A percentile compares a stretch with the other conserved stretches of the same genome.
These are phyloP conservation scores for Elegia similella DNA, from an alignment of 2,888 invertebrate genomes.

Conservation along the genomic window DNA sequence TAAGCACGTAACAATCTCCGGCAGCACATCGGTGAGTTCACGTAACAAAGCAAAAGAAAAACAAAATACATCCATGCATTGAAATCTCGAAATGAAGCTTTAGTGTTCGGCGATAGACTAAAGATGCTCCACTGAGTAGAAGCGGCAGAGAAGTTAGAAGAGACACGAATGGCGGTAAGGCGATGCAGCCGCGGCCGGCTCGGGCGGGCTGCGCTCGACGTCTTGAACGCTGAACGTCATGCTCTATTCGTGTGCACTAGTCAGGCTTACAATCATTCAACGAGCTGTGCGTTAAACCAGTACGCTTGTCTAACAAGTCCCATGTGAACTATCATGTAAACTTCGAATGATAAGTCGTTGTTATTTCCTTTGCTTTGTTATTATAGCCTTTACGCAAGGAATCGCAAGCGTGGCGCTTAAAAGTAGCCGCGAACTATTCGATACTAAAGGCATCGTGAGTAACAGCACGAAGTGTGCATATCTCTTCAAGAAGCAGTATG, in stretches of 20 bases:
- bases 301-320: slow-evolving; percentile 67
- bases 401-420: slow-evolving; percentile 64
- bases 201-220: slow-evolving; percentile 39
- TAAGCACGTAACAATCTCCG: slow-evolving; percentile 63
- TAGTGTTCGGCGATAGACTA: slow-evolving; percentile 56
- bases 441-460: slow-evolving; percentile 29
- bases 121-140: slow-evolving; percentile 49
- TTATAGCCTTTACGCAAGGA: slow-evolving; percentile 69
- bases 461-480: slow-evolving; percentile 16
- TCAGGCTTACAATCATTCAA: slow-evolving; percentile 77
- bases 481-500: slow-evolving; percentile 26
- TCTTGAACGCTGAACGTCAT: slow-evolving; percentile 53
- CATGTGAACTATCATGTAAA: slow-evolving; percentile 56
- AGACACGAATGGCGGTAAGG: slow-evolving; percentile 43
- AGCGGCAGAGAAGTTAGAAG: slow-evolving; percentile 53
- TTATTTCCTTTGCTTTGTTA: slow-evolving; percentile 81
- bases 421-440: slow-evolving; percentile 36
- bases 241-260: slow-evolving; percentile 72
- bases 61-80: slow-evolving; percentile 76
- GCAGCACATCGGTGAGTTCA: slow-evolving; percentile 67
- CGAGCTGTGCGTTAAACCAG: slow-evolving; percentile 75
- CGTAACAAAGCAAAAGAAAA: slow-evolving; percentile 81
- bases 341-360: slow-evolving; percentile 49
- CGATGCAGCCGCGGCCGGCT: slow-evolving; percentile 38
- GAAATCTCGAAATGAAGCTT: slow-evolving; percentile 62